These are phyloP conservation scores for Lipophrys pholis DNA, from an alignment of 2,113 vertebrate species.

Conservation along the genomic window DNA sequence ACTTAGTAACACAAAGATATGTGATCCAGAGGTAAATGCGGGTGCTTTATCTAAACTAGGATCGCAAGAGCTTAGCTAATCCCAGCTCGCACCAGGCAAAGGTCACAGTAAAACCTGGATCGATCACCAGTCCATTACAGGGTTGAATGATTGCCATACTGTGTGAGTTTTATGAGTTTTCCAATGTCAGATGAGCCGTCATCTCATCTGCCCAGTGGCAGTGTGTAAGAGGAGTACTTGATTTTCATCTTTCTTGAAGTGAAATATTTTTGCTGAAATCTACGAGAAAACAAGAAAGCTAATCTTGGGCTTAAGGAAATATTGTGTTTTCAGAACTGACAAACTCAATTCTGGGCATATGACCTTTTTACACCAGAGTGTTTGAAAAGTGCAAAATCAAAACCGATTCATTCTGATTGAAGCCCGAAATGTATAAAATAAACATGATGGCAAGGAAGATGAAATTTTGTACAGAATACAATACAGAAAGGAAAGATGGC, in stretches of 20 bases:
- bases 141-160: no score
- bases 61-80: no score
- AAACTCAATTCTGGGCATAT: background rate
- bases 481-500: background rate
- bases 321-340: background rate
- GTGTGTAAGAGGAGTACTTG: background rate
- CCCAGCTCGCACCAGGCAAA: no score
- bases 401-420: background rate
- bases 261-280: background rate
- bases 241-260: background rate
- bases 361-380: background rate
- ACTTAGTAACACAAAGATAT: no score
- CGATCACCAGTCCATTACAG: no score
- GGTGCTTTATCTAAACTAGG: no score
- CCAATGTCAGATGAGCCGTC: background rate
- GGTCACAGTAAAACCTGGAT: no score
- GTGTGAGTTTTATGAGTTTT: no score
- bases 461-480: background rate
- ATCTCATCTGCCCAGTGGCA: background rate
- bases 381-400: background rate
- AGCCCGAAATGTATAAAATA: background rate
- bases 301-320: background rate
- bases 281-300: background rate
- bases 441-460: background rate
- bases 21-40: no score